A percentile compares a stretch with the other conserved stretches of the same genome.
phyloP scores from a whole-genome alignment of 2,888 invertebrate species.

The Heliconius charithonia region DNA sequence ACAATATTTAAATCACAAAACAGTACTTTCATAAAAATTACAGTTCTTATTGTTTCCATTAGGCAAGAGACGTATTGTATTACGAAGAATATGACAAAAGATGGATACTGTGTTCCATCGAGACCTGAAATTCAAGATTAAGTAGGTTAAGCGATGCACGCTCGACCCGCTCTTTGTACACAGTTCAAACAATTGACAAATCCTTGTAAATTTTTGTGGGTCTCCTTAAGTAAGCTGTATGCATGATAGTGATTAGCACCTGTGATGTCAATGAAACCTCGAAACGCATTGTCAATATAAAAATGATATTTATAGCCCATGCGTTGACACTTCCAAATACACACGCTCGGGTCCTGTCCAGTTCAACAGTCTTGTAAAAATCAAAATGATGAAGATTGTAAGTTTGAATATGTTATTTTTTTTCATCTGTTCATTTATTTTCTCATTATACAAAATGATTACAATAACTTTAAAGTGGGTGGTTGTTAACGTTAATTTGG shows the following conservation, averaged over 20 bases:
- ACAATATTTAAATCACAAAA: background rate
- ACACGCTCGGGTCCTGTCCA: slow-evolving; percentile 71
- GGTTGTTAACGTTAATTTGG: background rate
- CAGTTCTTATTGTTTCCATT: background rate
- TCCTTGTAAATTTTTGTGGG: slow-evolving; percentile 74
- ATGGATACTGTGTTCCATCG: background rate
- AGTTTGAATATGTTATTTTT: slow-evolving; percentile 53
- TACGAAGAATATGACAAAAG: background rate
- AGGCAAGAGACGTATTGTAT: background rate
- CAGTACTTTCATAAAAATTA: background rate
- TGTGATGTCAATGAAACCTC: slow-evolving; percentile 75
- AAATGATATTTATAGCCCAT: slow-evolving; percentile 75
- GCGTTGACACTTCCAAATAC: slow-evolving; percentile 61
- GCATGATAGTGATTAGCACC: slow-evolving; percentile 81
- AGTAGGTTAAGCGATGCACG: slow-evolving; percentile 66
- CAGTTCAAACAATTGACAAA: slow-evolving; percentile 80
- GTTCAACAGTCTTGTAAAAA: slow-evolving; percentile 57
- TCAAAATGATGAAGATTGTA: slow-evolving; percentile 78
- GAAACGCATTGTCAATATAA: slow-evolving; percentile 76
- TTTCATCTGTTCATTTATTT: background rate
- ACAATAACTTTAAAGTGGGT: background rate
- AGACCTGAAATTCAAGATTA: slow-evolving; percentile 37
- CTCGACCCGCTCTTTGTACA: slow-evolving; percentile 56
- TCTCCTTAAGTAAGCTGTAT: slow-evolving; percentile 80
- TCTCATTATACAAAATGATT: background rate